Evolutionary conservation across 2,797 vertebrate species (phyloP).

Genomic region (Melopsittacus undulatus): DNA sequence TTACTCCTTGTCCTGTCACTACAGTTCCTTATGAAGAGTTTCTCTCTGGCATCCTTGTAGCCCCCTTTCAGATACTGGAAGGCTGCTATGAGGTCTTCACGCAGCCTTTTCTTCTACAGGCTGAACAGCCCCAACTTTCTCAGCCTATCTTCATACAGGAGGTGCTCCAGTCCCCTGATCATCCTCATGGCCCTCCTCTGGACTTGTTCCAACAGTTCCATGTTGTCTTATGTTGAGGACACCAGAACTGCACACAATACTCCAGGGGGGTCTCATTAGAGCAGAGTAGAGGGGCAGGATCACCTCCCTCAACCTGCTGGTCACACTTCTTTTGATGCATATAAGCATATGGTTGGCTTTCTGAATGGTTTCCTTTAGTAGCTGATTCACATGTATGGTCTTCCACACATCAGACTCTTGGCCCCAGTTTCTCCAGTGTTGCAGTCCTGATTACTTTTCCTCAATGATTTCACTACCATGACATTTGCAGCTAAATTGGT

Average conservation of each 20-base stretch:
- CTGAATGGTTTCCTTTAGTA: not conserved
- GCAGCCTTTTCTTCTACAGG: too few relatives aligned
- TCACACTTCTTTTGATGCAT: not conserved
- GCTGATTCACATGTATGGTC: not conserved
- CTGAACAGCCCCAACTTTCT: too few relatives aligned
- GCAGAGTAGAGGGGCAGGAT: not conserved
- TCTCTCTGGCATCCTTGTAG: not conserved
- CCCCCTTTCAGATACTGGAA: not conserved
- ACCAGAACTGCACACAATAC: too few relatives aligned
- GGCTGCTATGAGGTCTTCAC: not conserved
- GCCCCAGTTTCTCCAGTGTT: not conserved
- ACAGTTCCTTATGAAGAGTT: not conserved
- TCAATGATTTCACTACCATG: not conserved
- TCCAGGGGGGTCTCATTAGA: too few relatives aligned
- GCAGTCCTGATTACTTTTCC: not conserved
- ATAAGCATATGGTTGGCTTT: not conserved
- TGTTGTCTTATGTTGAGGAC: too few relatives aligned
- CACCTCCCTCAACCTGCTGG: not conserved
- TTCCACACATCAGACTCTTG: not conserved
- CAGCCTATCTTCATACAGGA: too few relatives aligned
- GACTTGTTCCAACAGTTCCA: too few relatives aligned
- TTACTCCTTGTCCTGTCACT: not conserved
- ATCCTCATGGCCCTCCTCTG: too few relatives aligned
- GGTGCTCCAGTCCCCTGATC: too few relatives aligned
- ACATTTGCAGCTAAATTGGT: not conserved